These are phyloP conservation scores for Diaprepes abbreviatus DNA, from an alignment of 2,888 invertebrate species.

Conservation along the genomic window DNA sequence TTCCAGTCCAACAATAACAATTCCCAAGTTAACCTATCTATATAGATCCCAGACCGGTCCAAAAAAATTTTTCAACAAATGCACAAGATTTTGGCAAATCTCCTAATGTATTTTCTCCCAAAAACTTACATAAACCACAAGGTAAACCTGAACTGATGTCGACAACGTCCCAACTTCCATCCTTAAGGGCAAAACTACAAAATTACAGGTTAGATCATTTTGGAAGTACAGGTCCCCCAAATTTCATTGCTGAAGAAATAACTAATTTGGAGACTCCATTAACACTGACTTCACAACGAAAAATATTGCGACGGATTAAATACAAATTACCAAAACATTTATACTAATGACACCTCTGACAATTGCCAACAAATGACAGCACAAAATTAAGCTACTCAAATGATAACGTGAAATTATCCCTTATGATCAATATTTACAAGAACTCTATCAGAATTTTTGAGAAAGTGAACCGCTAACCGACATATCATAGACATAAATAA, in stretches of 20 bases:
- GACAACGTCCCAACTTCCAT: neutral
- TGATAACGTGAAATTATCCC: neutral
- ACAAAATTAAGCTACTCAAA: neutral
- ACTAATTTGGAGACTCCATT: slow-evolving; percentile 27
- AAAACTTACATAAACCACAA: slow-evolving; percentile 39
- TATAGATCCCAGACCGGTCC: slow-evolving; percentile 38
- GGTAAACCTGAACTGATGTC: too few species aligned
- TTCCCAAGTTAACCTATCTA: slow-evolving; percentile 44
- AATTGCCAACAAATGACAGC: neutral
- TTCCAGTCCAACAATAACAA: neutral
- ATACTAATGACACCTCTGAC: neutral
- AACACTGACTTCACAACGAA: neutral
- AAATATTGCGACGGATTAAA: neutral
- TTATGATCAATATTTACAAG: neutral
- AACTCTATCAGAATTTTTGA: neutral
- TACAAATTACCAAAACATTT: too few species aligned
- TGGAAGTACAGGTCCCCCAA: neutral
- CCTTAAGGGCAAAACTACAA: neutral
- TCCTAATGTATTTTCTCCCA: slow-evolving; percentile 35
- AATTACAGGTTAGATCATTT: neutral
- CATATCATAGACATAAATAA: neutral
- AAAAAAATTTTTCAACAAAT: slow-evolving; percentile 30
- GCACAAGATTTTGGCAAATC: slow-evolving; percentile 39
- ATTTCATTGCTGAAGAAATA: slow-evolving; percentile 32
- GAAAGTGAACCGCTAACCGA: neutral